Conservation (phyloP, 2,888 invertebrate genomes). For the Sinhomidia bicolor region DNA sequence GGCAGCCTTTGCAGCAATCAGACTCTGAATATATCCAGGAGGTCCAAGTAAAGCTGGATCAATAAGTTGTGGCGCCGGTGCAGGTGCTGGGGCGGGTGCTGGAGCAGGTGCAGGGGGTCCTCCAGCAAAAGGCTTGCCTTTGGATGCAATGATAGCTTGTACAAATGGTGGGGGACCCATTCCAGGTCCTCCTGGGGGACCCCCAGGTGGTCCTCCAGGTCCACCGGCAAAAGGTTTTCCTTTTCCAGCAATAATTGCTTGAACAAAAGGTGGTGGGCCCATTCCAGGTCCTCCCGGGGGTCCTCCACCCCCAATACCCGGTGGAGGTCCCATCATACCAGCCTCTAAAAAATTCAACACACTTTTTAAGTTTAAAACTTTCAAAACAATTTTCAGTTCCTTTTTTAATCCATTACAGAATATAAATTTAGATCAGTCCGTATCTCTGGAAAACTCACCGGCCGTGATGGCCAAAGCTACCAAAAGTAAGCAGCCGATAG, state of each 20-base stretch:
- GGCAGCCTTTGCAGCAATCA: constrained; percentile 66
- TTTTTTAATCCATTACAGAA: too few relatives aligned
- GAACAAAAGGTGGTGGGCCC: constrained; percentile 69
- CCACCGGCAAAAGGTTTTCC: constrained; percentile 56
- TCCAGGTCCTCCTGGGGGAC: constrained; percentile 35
- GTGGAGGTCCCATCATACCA: constrained; percentile 68
- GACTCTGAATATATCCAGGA: constrained; percentile 56
- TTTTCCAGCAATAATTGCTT: constrained; percentile 48
- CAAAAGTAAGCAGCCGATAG: constrained; percentile 12
- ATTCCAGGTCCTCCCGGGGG: constrained; percentile 40
- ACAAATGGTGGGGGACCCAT: constrained; percentile 70
- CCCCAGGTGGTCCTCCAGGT: constrained; percentile 33
- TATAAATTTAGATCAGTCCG: too few relatives aligned
- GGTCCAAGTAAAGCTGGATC: constrained; percentile 28
- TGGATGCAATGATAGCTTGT: constrained; percentile 51
- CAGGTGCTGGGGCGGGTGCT: neutral
- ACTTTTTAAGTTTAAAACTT: neutral
- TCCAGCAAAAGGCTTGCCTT: constrained; percentile 59
- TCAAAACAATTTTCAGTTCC: too few relatives aligned
- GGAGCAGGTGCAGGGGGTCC: constrained; percentile 22
- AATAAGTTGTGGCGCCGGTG: neutral
- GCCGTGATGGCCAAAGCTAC: constrained; percentile 61
- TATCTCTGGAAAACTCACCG: constrained; percentile 53
- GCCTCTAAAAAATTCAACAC: constrained; percentile 48
- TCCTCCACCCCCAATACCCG: constrained; percentile 28